phyloP scores from a whole-genome alignment of 2,888 invertebrate species.

The Seladonia tumulorum region DNA sequence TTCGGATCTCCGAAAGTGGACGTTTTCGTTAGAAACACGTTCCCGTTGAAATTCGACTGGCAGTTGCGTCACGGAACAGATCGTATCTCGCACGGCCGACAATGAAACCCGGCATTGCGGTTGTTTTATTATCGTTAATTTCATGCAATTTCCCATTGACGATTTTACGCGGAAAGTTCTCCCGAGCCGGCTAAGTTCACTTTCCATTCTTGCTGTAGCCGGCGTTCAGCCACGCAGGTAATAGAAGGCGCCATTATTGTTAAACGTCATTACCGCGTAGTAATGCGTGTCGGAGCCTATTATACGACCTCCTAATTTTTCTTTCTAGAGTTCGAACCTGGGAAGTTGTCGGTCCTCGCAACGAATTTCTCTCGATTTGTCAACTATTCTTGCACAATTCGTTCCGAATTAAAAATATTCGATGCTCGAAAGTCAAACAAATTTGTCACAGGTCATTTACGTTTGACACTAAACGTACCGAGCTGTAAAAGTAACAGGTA shows the following conservation, averaged over 20 bases:
- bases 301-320: slow-evolving; percentile 17
- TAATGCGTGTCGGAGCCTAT: slow-evolving; percentile 23
- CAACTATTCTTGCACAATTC: too few species aligned
- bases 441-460: too few species aligned
- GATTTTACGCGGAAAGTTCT: slow-evolving; percentile 43
- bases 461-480: too few species aligned
- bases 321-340: neutral
- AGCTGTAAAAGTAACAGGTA: too few species aligned
- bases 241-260: slow-evolving; percentile 45
- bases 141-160: slow-evolving; percentile 55
- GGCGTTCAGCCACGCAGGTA: neutral
- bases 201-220: slow-evolving; percentile 54
- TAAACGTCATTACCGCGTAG: slow-evolving; percentile 56
- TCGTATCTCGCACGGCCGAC: slow-evolving; percentile 27
- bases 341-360: neutral
- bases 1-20: neutral
- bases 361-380: too few species aligned
- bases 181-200: slow-evolving; percentile 21
- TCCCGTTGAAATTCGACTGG: neutral
- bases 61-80: slow-evolving; percentile 45
- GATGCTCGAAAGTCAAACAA: too few species aligned
- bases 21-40: neutral
- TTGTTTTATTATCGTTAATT: slow-evolving; percentile 55
- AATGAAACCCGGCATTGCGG: slow-evolving; percentile 12
- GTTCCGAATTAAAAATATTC: too few species aligned